These are phyloP conservation scores for Bombus cullumanus DNA, from an alignment of 1,140 invertebrate species.

Conservation along the genomic window DNA sequence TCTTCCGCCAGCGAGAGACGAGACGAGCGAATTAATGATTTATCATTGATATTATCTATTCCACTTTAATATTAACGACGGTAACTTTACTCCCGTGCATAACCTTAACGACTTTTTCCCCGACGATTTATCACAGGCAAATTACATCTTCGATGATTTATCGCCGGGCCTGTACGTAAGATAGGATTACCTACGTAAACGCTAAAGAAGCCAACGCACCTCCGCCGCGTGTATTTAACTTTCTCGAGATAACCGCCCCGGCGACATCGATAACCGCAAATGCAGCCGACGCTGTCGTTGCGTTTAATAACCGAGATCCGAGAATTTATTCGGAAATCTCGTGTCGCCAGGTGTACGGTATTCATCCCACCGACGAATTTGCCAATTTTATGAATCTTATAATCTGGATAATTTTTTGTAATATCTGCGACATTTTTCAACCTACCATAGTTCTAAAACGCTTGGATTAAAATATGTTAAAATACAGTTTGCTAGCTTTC, in stretches of 20 bases:
- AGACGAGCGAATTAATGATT: constrained; percentile 61
- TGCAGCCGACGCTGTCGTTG: constrained; percentile 24
- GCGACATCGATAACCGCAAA: constrained; percentile 48
- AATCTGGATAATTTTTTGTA: background rate
- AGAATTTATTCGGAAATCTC: background rate
- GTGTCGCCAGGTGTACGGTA: background rate
- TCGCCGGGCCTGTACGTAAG: constrained; percentile 47
- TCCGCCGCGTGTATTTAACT: constrained; percentile 45
- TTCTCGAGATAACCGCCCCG: constrained; percentile 39
- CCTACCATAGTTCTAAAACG: no score
- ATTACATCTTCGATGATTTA: constrained; percentile 59
- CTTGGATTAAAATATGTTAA: no score
- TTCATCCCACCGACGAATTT: background rate
- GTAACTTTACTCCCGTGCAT: constrained; percentile 55
- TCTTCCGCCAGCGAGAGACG: constrained; percentile 5
- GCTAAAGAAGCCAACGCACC: constrained; percentile 47
- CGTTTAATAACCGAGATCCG: constrained; percentile 9
- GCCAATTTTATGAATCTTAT: background rate
- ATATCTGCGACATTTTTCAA: no score
- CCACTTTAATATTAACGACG: constrained; percentile 57
- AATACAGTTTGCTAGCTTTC: no score
- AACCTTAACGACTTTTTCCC: constrained; percentile 58
- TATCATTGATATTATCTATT: constrained; percentile 69
- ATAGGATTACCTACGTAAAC: constrained; percentile 58
- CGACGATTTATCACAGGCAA: constrained; percentile 57